Base-by-base conservation (phyloP, 1,140 invertebrate genomes). In the Rhysida immarginata region DNA sequence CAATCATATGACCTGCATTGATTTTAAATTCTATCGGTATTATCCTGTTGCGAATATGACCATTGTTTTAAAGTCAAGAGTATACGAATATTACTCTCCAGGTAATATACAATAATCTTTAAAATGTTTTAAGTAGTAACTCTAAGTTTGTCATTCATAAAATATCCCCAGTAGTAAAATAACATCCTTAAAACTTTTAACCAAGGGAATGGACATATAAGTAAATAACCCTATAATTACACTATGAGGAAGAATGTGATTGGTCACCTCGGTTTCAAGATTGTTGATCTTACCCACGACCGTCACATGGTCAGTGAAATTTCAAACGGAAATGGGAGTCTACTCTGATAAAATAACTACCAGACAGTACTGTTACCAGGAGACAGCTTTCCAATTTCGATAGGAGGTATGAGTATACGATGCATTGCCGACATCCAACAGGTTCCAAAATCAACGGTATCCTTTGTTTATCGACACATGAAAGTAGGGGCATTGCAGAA, bases 41-140 rank as follows among this genome's bases (percentile, higher is more conserved):
- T 77, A 72, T 62, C 77, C 79, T 2, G 75, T 80, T 1, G 78
- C 78, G 18, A 81, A 81, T 62, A 66, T 75, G 60, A 77, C 78
- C 5, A 66, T 71, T 18, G 70, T 75, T 53, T 71, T 78, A 60
- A 71, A 73, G 59, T 74, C 78, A 26, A 68, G 73, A 20, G 68
- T 80, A 2, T 79, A 77, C 64, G 78, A 80, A 65, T 72, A 74
- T 43, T 78, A 78, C 65, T 72, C 76, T 56, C 75, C 77, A 68
- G 77, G 78, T 78, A 68, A 64, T 57, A 51, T 58, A 48, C 16
- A 26, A 16, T 11, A n/a, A n/a, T n/a, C n/a, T n/a, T 41, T 11
- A 13, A 13, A 41, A 14, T 13, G 11, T 41, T 41, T 41, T 41
- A 41, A n/a, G n/a, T n/a, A n/a, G n/a, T n/a, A n/a, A n/a, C n/a